A percentile compares a stretch with the other conserved stretches of the same genome.
Evolutionary conservation across 2,888 invertebrate species (phyloP).

Genomic region (Helleia helle): DNA sequence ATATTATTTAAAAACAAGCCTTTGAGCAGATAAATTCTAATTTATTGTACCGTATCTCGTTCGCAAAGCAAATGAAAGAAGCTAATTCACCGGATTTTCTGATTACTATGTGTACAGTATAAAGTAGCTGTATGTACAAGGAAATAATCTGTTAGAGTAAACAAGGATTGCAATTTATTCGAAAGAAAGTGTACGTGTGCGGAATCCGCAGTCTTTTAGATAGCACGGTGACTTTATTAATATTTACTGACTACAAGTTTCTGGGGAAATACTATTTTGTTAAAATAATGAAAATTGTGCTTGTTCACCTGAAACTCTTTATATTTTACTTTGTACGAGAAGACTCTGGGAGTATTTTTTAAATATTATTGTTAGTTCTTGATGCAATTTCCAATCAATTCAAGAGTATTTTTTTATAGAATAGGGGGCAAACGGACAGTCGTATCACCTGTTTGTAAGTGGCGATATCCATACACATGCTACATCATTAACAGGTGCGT

Average conservation of each 20-base stretch:
- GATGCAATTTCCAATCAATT: too few species aligned
- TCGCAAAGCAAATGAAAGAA: constrained; percentile 12
- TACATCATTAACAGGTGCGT: too few species aligned
- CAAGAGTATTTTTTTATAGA: too few species aligned
- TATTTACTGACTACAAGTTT: constrained; percentile 23
- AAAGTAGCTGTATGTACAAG: constrained; percentile 50
- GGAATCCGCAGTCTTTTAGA: constrained; percentile 26
- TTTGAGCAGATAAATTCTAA: constrained; percentile 1
- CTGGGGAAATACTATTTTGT: constrained; percentile 17
- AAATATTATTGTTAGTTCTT: too few species aligned
- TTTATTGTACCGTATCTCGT: background rate
- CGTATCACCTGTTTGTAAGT: too few species aligned
- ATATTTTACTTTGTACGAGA: background rate
- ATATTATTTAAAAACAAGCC: background rate
- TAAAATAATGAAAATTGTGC: constrained; percentile 20
- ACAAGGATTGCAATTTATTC: constrained; percentile 56
- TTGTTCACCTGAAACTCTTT: constrained; percentile 13
- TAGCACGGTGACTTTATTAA: constrained; percentile 23
- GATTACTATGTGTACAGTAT: constrained; percentile 37
- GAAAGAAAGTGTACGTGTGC: constrained; percentile 39
- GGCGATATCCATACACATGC: too few species aligned
- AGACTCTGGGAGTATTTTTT: too few species aligned
- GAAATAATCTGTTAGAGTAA: constrained; percentile 61
- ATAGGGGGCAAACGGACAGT: too few species aligned
- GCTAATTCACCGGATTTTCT: constrained; percentile 45